Evolutionary conservation across 1,140 invertebrate species (phyloP), one percentile per base, ranked within the genome.

Genomic region (Octopus sinensis): DNA sequence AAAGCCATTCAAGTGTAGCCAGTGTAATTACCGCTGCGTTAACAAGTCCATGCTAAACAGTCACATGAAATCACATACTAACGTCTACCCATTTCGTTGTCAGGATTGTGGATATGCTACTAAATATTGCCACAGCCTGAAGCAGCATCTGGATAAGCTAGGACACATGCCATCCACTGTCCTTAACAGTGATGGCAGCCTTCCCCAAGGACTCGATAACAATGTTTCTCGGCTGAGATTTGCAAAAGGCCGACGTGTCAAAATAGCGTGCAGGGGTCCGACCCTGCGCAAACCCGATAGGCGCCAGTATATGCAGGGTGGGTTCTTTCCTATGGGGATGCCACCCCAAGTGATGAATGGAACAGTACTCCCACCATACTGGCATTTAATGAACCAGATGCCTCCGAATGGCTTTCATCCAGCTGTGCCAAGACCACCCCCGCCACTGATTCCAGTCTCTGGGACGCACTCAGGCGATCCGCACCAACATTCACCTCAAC

Each of bases 31-130:
- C 84, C 86, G 89, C 7, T 99, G 98, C 88, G 98, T 99, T 4
- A 99, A 99, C 91, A 99, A 99, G 89, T 99, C 97, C 0, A 99
- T 99, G 98, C 92, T 99, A 12, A 99, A 98, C 88, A 98, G 96
- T 0, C 98, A 99, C 87, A 93, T 98, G 86, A 99, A 99, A 89
- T 98, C 96, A 0, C 98, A 99, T 90, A 98, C 97, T 0, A 97
- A 96, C 83, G 92, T 99, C 0, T 99, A 99, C 87, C 98, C 98
- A 87, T 99, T 98, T 89, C 93, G 96, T 52, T 99, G 98, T 89
- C 92, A 94, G 0, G 95, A 98, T 87, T 99, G 98, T 89, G 94
- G 93, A n/a, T 99, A 99, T 88, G 96, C 96, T 4, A 98, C 97
- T 1, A 99, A 99, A 90, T 99, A 99, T 89, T 98, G 96, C 86